A percentile compares a stretch with the other conserved stretches of the same genome.
These are phyloP conservation scores for Pyrocephalus nanus DNA, from an alignment of 2,797 vertebrate genomes.

Conservation along the genomic window DNA sequence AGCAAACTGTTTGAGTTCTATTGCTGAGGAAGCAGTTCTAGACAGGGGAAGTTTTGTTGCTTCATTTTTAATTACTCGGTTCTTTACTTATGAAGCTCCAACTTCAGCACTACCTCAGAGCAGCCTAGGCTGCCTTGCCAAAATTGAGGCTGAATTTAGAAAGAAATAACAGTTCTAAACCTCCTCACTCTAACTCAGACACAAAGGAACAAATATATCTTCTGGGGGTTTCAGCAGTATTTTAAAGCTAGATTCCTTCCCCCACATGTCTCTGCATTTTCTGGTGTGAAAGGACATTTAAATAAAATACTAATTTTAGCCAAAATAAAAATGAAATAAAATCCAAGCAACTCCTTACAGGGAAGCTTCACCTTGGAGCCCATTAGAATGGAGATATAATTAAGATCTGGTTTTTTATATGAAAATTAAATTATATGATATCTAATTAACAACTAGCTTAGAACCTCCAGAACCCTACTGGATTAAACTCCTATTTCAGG, in stretches of 20 bases:
- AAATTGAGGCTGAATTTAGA: background rate
- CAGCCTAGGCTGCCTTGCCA: background rate
- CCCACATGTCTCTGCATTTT: background rate
- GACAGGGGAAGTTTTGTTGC: background rate
- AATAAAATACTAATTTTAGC: background rate
- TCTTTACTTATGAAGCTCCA: background rate
- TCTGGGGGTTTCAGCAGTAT: background rate
- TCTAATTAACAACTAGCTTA: background rate
- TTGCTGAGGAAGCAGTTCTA: constrained; percentile 54
- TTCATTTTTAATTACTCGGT: constrained; percentile 26
- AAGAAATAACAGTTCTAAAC: background rate
- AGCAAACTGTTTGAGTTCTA: constrained; percentile 40
- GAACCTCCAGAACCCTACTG: background rate
- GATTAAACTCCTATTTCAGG: background rate
- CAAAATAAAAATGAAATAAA: background rate
- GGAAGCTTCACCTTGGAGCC: background rate
- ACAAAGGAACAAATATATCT: background rate
- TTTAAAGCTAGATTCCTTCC: background rate
- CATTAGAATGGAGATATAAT: background rate
- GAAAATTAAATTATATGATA: background rate
- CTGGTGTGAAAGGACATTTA: background rate
- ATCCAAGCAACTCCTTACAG: background rate
- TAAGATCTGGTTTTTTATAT: background rate
- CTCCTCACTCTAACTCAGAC: background rate
- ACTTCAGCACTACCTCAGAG: background rate